phyloP scores from a whole-genome alignment of 1,140 invertebrate species.

The Lethocerus indicus region DNA sequence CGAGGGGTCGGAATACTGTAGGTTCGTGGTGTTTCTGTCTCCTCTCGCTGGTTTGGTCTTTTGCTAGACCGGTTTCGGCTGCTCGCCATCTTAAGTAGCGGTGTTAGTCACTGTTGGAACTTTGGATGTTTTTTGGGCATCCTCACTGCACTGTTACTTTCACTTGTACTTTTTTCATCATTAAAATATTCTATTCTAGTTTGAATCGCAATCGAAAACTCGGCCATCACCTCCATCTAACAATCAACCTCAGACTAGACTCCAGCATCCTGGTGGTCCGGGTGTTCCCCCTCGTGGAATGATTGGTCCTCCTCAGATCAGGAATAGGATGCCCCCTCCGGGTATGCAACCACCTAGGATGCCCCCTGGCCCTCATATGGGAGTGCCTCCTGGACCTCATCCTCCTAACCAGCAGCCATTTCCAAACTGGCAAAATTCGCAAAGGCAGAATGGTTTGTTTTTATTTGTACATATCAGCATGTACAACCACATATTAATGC shows the following conservation, averaged over 20 bases:
- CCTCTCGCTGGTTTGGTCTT: too few species aligned
- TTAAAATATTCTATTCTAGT: constrained; percentile 35
- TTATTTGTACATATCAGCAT: background rate
- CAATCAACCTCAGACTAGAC: constrained; percentile 15
- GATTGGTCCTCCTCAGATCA: constrained; percentile 26
- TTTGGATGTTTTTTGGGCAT: too few species aligned
- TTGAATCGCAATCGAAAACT: constrained; percentile 82
- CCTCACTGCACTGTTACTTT: too few species aligned
- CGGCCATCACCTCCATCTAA: constrained; percentile 44
- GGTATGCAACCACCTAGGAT: constrained; percentile 32
- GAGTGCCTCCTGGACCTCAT: constrained; percentile 11
- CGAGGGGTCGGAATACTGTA: too few species aligned
- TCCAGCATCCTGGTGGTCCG: constrained; percentile 12
- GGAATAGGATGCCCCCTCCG: constrained; percentile 27
- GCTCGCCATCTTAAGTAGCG: too few species aligned
- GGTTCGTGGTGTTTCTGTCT: too few species aligned
- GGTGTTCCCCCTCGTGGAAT: constrained; percentile 14
- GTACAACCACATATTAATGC: background rate
- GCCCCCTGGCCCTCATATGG: constrained; percentile 22
- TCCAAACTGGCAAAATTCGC: constrained; percentile 29
- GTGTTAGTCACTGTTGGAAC: too few species aligned
- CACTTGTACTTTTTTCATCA: too few species aligned
- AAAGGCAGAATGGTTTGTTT: constrained; percentile 23
- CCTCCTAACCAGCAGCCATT: constrained; percentile 27
- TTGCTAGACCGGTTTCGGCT: too few species aligned